These are phyloP conservation scores for Geotrypetes seraphini DNA, from an alignment of 2,797 vertebrate species.

Conservation along the genomic window DNA sequence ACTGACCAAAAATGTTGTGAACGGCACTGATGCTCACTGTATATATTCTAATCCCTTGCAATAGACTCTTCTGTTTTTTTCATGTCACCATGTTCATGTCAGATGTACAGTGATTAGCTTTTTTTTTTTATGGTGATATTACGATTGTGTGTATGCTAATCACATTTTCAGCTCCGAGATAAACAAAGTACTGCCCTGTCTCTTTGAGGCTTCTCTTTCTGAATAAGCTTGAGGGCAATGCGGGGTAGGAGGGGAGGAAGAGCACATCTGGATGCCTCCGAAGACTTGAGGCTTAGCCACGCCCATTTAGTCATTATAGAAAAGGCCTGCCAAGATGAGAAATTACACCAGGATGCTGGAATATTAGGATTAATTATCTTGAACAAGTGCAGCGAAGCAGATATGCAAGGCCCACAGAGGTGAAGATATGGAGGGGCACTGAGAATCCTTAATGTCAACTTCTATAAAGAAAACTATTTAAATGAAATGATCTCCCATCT, in stretches of 20 bases:
- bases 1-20: too few species aligned
- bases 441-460: slow-evolving; percentile 69
- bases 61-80: too few species aligned
- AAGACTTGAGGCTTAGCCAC: slow-evolving; percentile 56
- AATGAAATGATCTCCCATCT: slow-evolving; percentile 45
- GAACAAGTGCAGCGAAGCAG: slow-evolving; percentile 83
- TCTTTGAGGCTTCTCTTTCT: too few species aligned
- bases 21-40: too few species aligned
- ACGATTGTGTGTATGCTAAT: too few species aligned
- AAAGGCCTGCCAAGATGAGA: slow-evolving; percentile 95
- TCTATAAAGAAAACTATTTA: slow-evolving; percentile 60
- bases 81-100: too few species aligned
- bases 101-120: too few species aligned
- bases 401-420: slow-evolving; percentile 77
- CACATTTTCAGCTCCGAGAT: too few species aligned
- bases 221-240: too few species aligned
- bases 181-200: too few species aligned
- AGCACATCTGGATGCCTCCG: slow-evolving; percentile 32
- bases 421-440: slow-evolving; percentile 76
- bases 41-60: too few species aligned
- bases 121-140: too few species aligned
- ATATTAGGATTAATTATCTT: slow-evolving; percentile 99
- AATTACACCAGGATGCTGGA: slow-evolving; percentile 79
- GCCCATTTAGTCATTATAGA: slow-evolving; percentile 80
- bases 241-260: slow-evolving; percentile 4